Evolutionary conservation across 2,113 vertebrate genomes (phyloP).

Genomic region (Strix aluco): DNA sequence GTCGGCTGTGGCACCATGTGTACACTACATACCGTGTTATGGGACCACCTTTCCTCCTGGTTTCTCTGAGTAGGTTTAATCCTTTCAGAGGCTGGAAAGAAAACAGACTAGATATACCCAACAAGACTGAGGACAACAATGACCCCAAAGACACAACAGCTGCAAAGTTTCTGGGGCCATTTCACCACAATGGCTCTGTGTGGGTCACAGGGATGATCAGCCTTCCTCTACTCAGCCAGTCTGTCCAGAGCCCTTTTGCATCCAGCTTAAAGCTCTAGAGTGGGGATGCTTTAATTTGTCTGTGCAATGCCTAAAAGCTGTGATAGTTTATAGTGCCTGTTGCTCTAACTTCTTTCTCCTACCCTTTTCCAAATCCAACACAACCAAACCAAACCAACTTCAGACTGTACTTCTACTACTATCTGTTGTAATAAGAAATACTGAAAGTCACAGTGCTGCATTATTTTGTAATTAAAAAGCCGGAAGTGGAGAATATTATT

Average conservation of each 20-base stretch:
- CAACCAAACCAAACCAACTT: neutral
- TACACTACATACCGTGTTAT: accelerated
- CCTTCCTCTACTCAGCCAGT: neutral
- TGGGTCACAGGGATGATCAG: neutral
- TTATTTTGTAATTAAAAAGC: neutral
- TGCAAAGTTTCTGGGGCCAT: neutral
- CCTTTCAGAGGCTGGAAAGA: neutral
- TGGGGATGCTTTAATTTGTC: neutral
- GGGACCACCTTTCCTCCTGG: neutral
- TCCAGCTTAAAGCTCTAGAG: neutral
- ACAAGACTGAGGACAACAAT: neutral
- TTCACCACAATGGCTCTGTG: accelerated
- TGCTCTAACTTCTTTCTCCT: neutral
- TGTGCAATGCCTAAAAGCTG: neutral
- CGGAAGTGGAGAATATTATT: neutral
- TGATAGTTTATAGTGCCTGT: neutral
- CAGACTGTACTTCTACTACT: neutral
- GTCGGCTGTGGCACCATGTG: accelerated
- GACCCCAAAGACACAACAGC: neutral
- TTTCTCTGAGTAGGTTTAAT: neutral
- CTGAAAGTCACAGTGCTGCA: neutral
- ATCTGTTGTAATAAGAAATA: neutral
- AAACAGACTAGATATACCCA: neutral
- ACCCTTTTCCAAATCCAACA: neutral
- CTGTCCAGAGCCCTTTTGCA: neutral